Evolutionary conservation across 2,888 invertebrate species (phyloP), one percentile per base, ranked within the genome.

Genomic region (Hemaris fuciformis): DNA sequence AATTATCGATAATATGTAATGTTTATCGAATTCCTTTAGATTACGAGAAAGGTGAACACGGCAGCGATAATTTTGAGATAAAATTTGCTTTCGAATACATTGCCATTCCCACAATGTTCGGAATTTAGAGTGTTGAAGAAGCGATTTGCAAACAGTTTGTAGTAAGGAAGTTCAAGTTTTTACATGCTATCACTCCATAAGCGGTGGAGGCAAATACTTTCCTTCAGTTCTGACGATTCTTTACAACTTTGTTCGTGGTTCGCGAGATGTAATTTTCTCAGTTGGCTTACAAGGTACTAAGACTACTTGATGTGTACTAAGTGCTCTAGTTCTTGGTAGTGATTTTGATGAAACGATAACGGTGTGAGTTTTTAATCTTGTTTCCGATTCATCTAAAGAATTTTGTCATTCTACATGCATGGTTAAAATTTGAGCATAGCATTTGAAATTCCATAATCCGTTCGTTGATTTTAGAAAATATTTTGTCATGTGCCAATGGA

Each of bases 181-280:
- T 62, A 64, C 62, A 34, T 59, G 48, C 8, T 34, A 25, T 60
- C 60, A 20, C 5, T 48, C 41, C 60, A 25, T 66, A 66, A 48
- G 61, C 62, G 64, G 73, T 66, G 68, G 64, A 31, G 43, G 8
- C 20, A 20, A 22, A 10, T n/a, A n/a, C 8, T 15, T 25, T 48
- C n/a, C 27, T 48, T 25, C 27, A 15, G 15, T 27, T 53, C 18
- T 4, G 13, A 46, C 45, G 8, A 27, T 53, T 53, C 53, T 53
- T 20, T 31, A 18, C 3, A 25, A 27, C 15, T 48, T 48, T 48
- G 27, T 48, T 22, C 43, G 43, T 8, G 43, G 20, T 8, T 18
- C 20, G 20, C 22, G 43, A 43, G 43, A 43, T 18, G 43, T 43
- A 18, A 43, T 43, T 43, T 43, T 43, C 20, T 43, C 43, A 20